Conservation (phyloP, 2,113 vertebrate species). For the Martes martes region DNA sequence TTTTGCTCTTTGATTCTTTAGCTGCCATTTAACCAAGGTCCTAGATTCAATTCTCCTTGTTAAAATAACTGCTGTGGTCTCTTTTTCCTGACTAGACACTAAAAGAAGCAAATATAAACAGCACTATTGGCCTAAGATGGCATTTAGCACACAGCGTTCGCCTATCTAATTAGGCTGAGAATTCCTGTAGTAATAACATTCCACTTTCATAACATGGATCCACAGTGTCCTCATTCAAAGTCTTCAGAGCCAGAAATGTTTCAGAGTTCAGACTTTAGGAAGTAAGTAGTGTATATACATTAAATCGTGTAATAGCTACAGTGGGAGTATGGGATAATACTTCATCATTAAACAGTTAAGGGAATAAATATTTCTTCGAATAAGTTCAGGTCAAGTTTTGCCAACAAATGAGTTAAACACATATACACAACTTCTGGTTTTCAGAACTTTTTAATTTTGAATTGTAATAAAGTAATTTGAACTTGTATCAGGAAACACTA, state of each 20-base stretch:
- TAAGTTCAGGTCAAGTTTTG: background rate
- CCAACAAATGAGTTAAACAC: background rate
- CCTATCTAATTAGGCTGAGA: background rate
- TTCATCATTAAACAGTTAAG: background rate
- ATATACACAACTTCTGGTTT: background rate
- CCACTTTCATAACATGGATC: background rate
- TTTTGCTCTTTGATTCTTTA: background rate
- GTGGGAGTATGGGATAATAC: background rate
- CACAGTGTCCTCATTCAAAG: background rate
- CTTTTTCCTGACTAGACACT: background rate
- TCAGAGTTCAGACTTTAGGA: conserved; percentile 16
- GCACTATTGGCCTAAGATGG: background rate
- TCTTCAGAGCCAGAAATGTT: conserved; percentile 17
- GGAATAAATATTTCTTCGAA: background rate
- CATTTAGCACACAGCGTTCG: background rate
- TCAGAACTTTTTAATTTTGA: background rate
- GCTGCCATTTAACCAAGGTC: background rate
- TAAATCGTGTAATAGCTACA: background rate
- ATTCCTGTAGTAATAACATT: background rate
- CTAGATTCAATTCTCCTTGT: conserved; percentile 4
- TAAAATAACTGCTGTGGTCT: background rate
- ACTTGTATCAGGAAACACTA: background rate
- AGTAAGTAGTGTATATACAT: background rate
- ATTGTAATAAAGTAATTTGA: background rate
- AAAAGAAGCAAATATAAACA: background rate